Percentiles rank a stretch among this genome's conserved stretches.
Evolutionary conservation across 2,797 vertebrate species (phyloP).

Genomic region (Myotis pilosus): DNA sequence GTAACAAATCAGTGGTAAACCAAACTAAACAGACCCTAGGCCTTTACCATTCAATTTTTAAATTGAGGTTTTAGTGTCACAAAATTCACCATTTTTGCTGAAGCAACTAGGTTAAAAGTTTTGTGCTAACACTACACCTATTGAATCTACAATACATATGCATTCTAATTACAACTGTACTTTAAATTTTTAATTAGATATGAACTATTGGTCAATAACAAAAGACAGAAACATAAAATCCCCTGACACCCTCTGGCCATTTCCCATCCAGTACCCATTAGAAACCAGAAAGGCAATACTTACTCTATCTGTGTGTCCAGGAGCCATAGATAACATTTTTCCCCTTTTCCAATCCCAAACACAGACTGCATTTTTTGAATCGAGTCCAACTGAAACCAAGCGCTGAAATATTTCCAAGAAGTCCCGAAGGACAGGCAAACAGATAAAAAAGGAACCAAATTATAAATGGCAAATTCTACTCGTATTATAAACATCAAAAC

Average conservation of each 20-base stretch:
- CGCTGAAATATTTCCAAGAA: slow-evolving; percentile 86
- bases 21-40: background rate
- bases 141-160: background rate
- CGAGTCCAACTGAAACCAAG: slow-evolving; percentile 97
- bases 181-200: slow-evolving; percentile 25
- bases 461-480: slow-evolving; percentile 45
- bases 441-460: slow-evolving; percentile 66
- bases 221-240: slow-evolving; percentile 33
- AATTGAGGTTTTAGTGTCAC: slow-evolving; percentile 9
- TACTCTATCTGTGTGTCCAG: slow-evolving; percentile 98
- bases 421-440: slow-evolving; percentile 59
- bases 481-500: slow-evolving; percentile 32
- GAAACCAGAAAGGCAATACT: slow-evolving; percentile 72
- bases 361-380: slow-evolving; percentile 99
- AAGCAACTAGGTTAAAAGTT: slow-evolving; percentile 14
- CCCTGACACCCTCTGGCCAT: background rate
- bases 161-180: background rate
- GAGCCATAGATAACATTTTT: slow-evolving; percentile 94
- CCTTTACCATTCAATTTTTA: background rate
- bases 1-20: slow-evolving; percentile 5
- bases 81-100: background rate
- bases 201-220: background rate
- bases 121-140: background rate
- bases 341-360: slow-evolving; percentile 99
- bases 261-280: background rate